Evolutionary conservation across 2,113 vertebrate species (phyloP), one percentile per base, ranked within the genome.

Genomic region (Balaeniceps rex): DNA sequence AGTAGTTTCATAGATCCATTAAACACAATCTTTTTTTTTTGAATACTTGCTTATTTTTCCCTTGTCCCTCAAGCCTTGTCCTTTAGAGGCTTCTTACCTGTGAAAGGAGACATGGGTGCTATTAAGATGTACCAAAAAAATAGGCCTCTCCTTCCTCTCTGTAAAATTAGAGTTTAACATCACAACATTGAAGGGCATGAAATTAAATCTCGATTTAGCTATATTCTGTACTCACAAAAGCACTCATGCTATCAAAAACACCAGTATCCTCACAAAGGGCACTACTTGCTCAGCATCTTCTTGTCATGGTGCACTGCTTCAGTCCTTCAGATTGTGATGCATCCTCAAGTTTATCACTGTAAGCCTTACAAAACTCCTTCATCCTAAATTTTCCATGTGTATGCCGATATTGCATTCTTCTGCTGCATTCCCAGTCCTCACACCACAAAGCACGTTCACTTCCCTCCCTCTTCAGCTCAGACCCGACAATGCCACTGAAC

Each of bases 341-440:
- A 69, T 21, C 19, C 75, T 61, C 47, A 61, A 6, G 12, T 49
- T 64, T 26, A 70, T n/a, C 38, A 11, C n/a, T 40, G 7, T 21
- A 70, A 54, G 26, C 22, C 44, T 87, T 44, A 60, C 14, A 69
- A 36, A 70, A 15, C 10, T 46, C 42, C 22, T 90, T 23, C 34
- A 34, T 68, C 29, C 36, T 47, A 22, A 8, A 9, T 80, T 61
- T 72, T 65, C 54, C 40, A 49, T 0, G 0, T 0, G 0, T 33
- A 10, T 40, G 38, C 33, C 47, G 58, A 4, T 34, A n/a, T 12
- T 57, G 24, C 34, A 69, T 14, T 54, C 47, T 47, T 40, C 44
- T 65, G 38, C 26, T 94, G 63, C 33, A 15, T 57, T 68, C 34
- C 63, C 52, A 25, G 16, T 47, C 42, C 63, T 65, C 29, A 16